Evolutionary conservation across 2,888 invertebrate genomes (phyloP), one percentile per base, ranked within the genome.

Genomic region (Melikaiella ostensackeni): DNA sequence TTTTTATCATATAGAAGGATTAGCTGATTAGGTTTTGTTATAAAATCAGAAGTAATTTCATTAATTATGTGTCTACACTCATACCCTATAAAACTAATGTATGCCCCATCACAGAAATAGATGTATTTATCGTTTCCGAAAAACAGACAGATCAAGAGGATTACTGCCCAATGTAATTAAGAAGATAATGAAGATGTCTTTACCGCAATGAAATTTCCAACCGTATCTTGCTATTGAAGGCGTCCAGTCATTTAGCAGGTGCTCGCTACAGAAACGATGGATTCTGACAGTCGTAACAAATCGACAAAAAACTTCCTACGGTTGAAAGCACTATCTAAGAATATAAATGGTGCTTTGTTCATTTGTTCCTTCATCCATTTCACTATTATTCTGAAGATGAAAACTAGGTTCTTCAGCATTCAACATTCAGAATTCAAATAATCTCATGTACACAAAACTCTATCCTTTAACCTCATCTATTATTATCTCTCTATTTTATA

Each of bases 271-370:
- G 64, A 64, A 64, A 64, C 64, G 42, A 64, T 27, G 24, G 64
- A 64, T 42, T 21, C 64, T 64, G 64, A 64, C 64, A 42, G 24
- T 64, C 19, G 16, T 64, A 42, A 64, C 64, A 64, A 64, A 64
- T 64, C 42, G 27, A 42, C 27, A 64, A 16, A 46, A 42, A 64
- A 64, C 24, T 64, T 42, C 42, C 42, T 42, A 42, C 64, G 42
- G 64, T 38, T 64, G 64, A 24, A 38, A 24, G 4, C 35, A 63
- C 64, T 42, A 24, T 64, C 42, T 38, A 27, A 42, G 64, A 42
- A 64, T 64, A 64, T 64, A 42, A 64, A 64, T 64, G 42, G 24
- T 64, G 42, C 64, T 64, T 64, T 64, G 42, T 64, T 64, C 64
- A 64, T 64, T 64, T 42, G 64, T 24, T 19, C 64, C 64, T 64